Evolutionary conservation across 2,888 invertebrate genomes (phyloP), one percentile per base, ranked within the genome.

Genomic region (Drosophila leonis): DNA sequence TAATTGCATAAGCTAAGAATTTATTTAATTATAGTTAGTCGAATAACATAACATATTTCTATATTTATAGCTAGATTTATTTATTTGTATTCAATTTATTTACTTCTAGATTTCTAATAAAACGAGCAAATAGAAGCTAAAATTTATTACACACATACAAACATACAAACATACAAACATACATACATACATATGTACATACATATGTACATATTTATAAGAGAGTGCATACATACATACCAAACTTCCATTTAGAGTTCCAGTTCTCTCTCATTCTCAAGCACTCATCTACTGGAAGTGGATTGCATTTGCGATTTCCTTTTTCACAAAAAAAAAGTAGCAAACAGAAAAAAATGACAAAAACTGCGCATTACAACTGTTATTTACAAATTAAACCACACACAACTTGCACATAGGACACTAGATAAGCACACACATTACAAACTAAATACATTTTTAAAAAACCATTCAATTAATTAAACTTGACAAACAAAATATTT

Each of bases 1-100:
- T 44, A 44, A 44, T 44, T 44, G 44, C 44, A 44, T 44, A 44
- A 13, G 31, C 18, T 31, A 6, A 15, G 20, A 31, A 20, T 33
- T 41, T 41, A 55, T 55, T 39, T 27, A 35, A 52, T 27, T 52
- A 52, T 24, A 37, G 24, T 52, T 37, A 24, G n/a, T 24, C n/a
- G 15, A n/a, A 52, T 24, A 27, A 24, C 24, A 24, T 24, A 24
- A 24, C 4, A 24, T 35, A 3, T 15, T 27, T 37, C 15, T 15
- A 27, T 15, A 24, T 27, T 46, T 27, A 27, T n/a, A 27, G 27
- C 4, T 4, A 44, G 0, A 4, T 46, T 7, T 15, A 46, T 9
- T 46, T 15, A 44, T 15, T 13, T 42, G 12, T 7, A 24, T 44
- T 39, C 24, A 44, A 7, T 7, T 31, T 7, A 29, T 7, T 29